phyloP scores from a whole-genome alignment of 2,797 vertebrate species.

The Pelochelys cantorii region DNA sequence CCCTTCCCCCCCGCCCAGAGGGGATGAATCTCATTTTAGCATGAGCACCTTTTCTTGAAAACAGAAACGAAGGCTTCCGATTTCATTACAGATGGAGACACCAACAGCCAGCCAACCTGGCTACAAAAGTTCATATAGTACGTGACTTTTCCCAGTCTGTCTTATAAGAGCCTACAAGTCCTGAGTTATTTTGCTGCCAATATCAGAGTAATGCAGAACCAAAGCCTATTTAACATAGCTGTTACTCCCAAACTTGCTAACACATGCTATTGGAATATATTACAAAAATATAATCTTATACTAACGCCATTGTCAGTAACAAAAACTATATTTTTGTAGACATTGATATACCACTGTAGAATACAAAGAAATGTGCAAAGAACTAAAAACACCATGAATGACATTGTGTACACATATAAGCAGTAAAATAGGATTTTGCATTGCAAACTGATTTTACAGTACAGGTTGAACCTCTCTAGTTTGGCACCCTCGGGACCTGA shows the following conservation, averaged over 20 bases:
- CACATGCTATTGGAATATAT: background rate
- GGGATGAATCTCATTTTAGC: background rate
- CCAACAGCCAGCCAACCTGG: background rate
- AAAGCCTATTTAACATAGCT: background rate
- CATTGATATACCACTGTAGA: background rate
- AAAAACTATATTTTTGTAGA: background rate
- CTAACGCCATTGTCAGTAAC: background rate
- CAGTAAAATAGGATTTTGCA: background rate
- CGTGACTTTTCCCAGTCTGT: background rate
- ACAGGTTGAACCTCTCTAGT: background rate
- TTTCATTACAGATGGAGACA: no score
- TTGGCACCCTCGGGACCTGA: no score
- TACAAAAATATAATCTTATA: background rate
- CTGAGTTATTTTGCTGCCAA: background rate
- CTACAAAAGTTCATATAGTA: background rate
- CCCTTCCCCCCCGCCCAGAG: rapidly evolving
- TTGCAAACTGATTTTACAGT: slow-evolving; percentile 10
- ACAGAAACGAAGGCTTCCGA: background rate
- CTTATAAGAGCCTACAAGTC: background rate
- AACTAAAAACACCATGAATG: background rate
- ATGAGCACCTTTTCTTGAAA: background rate
- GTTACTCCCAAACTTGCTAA: background rate
- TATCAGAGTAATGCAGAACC: background rate
- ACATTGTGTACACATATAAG: background rate
- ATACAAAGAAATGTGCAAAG: background rate